Percentiles rank a stretch among this genome's conserved stretches.
Evolutionary conservation across 2,888 invertebrate species (phyloP).

Genomic region (Teleiodes luculella): DNA sequence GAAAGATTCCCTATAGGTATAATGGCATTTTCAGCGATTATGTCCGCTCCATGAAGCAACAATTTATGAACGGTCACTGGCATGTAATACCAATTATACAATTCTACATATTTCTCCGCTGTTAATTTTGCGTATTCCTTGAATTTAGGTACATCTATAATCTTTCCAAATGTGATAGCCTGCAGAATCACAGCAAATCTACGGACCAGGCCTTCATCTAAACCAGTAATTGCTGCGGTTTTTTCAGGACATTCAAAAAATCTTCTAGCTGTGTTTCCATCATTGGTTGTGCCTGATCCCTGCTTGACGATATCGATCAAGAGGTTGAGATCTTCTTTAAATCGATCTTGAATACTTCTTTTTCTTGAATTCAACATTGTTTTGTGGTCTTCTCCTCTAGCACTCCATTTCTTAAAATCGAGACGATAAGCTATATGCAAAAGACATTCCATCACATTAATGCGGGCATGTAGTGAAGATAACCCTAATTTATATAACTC

Average conservation of each 20-base stretch:
- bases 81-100: constrained; percentile 25
- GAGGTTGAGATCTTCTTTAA: constrained; percentile 15
- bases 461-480: constrained; percentile 18
- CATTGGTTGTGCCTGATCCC: constrained; percentile 18
- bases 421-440: constrained; percentile 22
- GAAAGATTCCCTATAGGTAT: constrained; percentile 22
- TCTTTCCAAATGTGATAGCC: constrained; percentile 19
- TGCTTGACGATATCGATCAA: constrained; percentile 21
- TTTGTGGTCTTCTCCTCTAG: constrained; percentile 5
- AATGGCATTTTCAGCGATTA: constrained; percentile 16
- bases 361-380: neutral
- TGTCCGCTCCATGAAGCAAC: constrained; percentile 23
- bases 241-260: constrained; percentile 22
- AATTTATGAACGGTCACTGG: constrained; percentile 23
- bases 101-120: constrained; percentile 20
- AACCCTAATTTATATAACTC: constrained; percentile 7
- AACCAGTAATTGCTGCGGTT: constrained; percentile 24
- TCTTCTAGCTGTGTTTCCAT: constrained; percentile 18
- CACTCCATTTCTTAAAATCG: constrained; percentile 14
- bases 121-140: constrained; percentile 18
- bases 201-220: constrained; percentile 17
- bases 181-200: constrained; percentile 23
- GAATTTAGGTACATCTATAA: constrained; percentile 17
- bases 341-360: constrained; percentile 11
- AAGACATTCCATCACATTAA: constrained; percentile 21